Base-by-base conservation (phyloP, 2,888 invertebrate genomes). In the Pristionchus exspectatus region DNA sequence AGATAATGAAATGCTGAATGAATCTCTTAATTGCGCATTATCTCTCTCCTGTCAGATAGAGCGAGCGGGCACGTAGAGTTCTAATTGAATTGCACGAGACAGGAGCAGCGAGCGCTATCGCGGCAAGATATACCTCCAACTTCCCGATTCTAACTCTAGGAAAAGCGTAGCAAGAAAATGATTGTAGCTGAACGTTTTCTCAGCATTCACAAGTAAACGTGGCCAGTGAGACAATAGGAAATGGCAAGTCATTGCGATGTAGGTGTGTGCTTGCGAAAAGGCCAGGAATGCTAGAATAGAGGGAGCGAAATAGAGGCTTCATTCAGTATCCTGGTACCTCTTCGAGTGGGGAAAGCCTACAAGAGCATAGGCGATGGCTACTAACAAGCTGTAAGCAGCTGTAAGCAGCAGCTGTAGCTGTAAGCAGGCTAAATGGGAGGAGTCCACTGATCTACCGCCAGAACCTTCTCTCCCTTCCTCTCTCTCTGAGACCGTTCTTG, bases 1-100 rank as follows among this genome's bases (percentile, higher is more conserved):
- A 50, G 81, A 81, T 81, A 81, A 81, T 81, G 81, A 81, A 81
- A 81, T 81, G 81, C 81, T 50, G 81, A 81, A 81, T 54, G 81
- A 54, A 9, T 63, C 63, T 63, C 63, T 63, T 24, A 63, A 24
- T 63, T 63, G 24, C 63, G 10, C 5, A n/a, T 63, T 4, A 24
- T 63, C 63, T 63, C 63, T 63, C 63, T 3, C 63, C 21, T 3
- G 63, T 63, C 63, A 63, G 63, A 24, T n/a, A 63, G n/a, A 4
- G 27, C 24, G 50, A 54, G 27, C 14, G 27, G 50, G 81, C 44
- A 54, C 10, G 72, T 44, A 21, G 16, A 27, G 27, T 44, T 50
- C 50, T 81, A 81, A 81, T 81, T 81, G 81, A 81, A 81, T 81
- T 44, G 81, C n/a, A 27, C 44, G 27, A 81, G 38, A 30, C 30